Evolutionary conservation across 2,113 vertebrate species (phyloP).

Genomic region (Falcunculus frontatus): DNA sequence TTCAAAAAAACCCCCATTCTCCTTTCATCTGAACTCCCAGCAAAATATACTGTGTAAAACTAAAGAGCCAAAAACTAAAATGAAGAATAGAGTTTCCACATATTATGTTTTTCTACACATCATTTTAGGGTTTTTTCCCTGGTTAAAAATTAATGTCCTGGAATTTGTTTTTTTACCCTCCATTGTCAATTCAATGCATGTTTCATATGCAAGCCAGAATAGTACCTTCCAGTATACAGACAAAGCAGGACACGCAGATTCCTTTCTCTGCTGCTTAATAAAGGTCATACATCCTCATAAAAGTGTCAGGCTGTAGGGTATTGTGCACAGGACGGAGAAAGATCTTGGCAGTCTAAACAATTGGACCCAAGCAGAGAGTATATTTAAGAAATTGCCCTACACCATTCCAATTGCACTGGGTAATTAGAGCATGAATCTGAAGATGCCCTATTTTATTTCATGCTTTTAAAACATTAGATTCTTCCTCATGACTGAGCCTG

Average conservation of each 20-base stretch:
- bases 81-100: neutral
- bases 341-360: neutral
- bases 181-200: neutral
- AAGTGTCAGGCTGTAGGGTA: neutral
- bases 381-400: neutral
- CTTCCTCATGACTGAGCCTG: neutral
- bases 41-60: neutral
- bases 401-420: neutral
- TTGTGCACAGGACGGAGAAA: neutral
- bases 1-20: neutral
- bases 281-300: neutral
- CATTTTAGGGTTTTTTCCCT: neutral
- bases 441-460: neutral
- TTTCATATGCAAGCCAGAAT: neutral
- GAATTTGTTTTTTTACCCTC: neutral
- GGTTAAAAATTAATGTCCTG: neutral
- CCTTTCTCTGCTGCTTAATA: neutral
- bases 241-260: neutral
- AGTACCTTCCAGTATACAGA: neutral
- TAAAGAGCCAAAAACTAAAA: neutral
- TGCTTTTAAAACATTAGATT: neutral
- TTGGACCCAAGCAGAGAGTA: neutral
- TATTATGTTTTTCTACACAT: fast-evolving
- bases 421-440: neutral
- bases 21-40: neutral